A percentile compares a stretch with the other conserved stretches of the same genome.
These are phyloP conservation scores for Sylvicola cinctus DNA, from an alignment of 2,888 invertebrate species.

Conservation along the genomic window DNA sequence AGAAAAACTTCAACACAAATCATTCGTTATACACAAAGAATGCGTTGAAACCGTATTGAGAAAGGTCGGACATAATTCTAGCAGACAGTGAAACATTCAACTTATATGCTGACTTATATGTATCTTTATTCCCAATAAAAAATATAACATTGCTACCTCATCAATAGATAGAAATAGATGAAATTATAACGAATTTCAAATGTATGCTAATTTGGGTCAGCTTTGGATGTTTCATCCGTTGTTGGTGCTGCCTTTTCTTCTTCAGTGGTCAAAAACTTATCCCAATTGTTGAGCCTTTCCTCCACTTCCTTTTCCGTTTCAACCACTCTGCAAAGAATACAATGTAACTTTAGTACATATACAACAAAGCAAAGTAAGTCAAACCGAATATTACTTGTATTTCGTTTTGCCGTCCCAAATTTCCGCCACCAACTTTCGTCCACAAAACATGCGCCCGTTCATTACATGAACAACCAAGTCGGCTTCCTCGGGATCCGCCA, in stretches of 20 bases:
- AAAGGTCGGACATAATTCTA: too few relatives aligned
- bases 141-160: too few relatives aligned
- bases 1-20: too few relatives aligned
- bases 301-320: constrained; percentile 79
- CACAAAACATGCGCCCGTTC: constrained; percentile 79
- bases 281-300: constrained; percentile 72
- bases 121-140: too few relatives aligned
- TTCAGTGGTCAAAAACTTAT: constrained; percentile 50
- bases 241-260: constrained; percentile 15
- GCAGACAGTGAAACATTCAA: too few relatives aligned
- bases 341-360: not conserved
- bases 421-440: constrained; percentile 64
- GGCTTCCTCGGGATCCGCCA: constrained; percentile 76
- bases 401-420: constrained; percentile 94
- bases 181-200: too few relatives aligned
- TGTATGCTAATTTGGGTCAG: too few relatives aligned
- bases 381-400: constrained; percentile 35
- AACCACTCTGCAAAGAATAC: constrained; percentile 34
- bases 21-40: too few relatives aligned
- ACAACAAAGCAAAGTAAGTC: not conserved
- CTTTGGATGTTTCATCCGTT: too few relatives aligned
- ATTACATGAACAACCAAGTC: constrained; percentile 73
- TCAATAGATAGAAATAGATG: too few relatives aligned
- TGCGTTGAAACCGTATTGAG: too few relatives aligned
- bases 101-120: too few relatives aligned